Evolutionary conservation across 2,797 vertebrate genomes (phyloP), one percentile per base, ranked within the genome.

Genomic region (Cygnus olor): DNA sequence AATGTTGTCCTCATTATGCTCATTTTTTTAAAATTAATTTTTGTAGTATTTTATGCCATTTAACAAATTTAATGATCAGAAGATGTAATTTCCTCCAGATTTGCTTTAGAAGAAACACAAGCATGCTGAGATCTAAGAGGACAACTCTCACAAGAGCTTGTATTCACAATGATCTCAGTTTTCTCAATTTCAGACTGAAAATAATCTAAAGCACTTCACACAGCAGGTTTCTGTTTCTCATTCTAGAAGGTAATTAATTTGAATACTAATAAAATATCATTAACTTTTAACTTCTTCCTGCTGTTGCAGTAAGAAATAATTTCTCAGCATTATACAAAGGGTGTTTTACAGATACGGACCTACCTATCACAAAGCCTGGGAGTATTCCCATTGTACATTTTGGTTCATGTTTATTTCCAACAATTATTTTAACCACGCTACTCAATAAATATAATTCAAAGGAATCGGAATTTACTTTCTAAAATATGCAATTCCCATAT

Each of bases 401-500:
- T 40, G 25, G 19, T 40, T 91, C 45, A 36, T 28, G 9, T 32
- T 91, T 42, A 79, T 74, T 90, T 82, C 30, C 65, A 73, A 20
- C 28, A 85, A 87, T 32, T 73, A 16, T 4, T 89, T 28, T 77
- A 80, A 90, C 49, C 61, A 32, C 15, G 10, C 4, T 72, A 49
- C 27, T 65, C 63, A 63, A 60, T 38, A 82, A 57, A 61, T 6
- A 36, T 38, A 87, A 64, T 5, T 10, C 28, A 16, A 84, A 6
- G 2, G 64, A 86, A 85, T 7, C 40, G 34, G 32, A 77, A 82
- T 70, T 65, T 56, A 68, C 79, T 65, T 76, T 34, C 57, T 42
- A 54, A 86, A 68, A 78, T 66, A 94, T 91, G 91, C 79, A 95
- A 34, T 94, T 94, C 92, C 78, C 66, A 30, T 27, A 56, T 49